These are phyloP conservation scores for Malurus elegans DNA, from an alignment of 2,113 vertebrate species.

Conservation along the genomic window DNA sequence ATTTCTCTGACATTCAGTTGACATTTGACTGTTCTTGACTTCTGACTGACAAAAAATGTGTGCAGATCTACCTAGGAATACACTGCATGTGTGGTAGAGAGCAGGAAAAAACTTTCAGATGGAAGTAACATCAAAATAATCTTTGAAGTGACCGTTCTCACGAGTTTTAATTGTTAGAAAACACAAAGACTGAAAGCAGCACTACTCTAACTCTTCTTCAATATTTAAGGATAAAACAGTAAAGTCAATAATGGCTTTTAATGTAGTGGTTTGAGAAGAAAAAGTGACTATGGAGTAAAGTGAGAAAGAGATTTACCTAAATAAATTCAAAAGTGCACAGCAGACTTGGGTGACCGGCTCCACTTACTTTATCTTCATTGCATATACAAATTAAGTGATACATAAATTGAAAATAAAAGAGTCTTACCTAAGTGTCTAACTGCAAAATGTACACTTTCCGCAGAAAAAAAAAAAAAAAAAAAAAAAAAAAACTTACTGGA, in stretches of 20 bases:
- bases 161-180: background rate
- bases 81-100: background rate
- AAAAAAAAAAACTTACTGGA: background rate
- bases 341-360: background rate
- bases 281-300: background rate
- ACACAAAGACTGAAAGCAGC: background rate
- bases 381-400: background rate
- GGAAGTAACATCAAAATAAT: background rate
- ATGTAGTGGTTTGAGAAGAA: background rate
- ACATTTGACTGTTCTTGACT: background rate
- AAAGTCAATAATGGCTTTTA: background rate
- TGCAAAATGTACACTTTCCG: background rate
- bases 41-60: background rate
- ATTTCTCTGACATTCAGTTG: background rate
- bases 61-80: background rate
- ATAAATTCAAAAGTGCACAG: background rate
- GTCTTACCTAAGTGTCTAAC: background rate
- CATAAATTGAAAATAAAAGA: background rate
- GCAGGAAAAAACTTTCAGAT: background rate
- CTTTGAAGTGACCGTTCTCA: background rate
- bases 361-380: background rate
- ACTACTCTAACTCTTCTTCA: background rate
- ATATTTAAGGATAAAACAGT: background rate
- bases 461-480: background rate
- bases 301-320: background rate